Evolutionary conservation across 2,113 vertebrate genomes (phyloP).

Genomic region (Hemicordylus capensis): DNA sequence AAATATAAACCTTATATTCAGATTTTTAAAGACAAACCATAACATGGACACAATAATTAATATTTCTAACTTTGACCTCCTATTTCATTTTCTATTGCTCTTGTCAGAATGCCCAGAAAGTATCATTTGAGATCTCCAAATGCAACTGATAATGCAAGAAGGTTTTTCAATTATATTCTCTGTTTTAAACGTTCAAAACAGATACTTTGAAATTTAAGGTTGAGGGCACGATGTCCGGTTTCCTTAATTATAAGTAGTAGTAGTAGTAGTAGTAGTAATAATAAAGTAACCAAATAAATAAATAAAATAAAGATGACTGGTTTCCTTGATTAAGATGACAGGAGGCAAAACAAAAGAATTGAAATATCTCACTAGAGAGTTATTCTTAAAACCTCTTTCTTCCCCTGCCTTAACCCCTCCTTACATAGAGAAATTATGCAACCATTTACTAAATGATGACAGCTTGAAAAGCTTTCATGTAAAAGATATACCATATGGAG

Average conservation of each 20-base stretch:
- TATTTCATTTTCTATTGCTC: not conserved
- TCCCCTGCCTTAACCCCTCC: too few relatives aligned
- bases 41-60: not conserved
- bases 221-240: not conserved
- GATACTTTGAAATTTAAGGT: not conserved
- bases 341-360: not conserved
- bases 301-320: not conserved
- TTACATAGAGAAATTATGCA: not conserved
- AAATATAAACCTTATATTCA: not conserved
- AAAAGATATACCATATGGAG: not conserved
- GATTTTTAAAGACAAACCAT: not conserved
- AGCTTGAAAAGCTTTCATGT: not conserved
- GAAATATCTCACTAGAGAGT: too few relatives aligned
- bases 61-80: not conserved
- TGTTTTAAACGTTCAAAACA: not conserved
- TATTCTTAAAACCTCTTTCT: not conserved
- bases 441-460: not conserved
- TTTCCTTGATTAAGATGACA: not conserved
- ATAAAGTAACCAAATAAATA: too few relatives aligned
- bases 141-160: not conserved
- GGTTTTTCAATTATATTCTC: not conserved
- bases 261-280: too few relatives aligned
- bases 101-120: not conserved
- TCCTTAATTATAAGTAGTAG: too few relatives aligned
- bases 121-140: not conserved